Evolutionary conservation across 2,888 invertebrate genomes (phyloP), one percentile per base, ranked within the genome.

Genomic region (Eupeodes luniger): DNA sequence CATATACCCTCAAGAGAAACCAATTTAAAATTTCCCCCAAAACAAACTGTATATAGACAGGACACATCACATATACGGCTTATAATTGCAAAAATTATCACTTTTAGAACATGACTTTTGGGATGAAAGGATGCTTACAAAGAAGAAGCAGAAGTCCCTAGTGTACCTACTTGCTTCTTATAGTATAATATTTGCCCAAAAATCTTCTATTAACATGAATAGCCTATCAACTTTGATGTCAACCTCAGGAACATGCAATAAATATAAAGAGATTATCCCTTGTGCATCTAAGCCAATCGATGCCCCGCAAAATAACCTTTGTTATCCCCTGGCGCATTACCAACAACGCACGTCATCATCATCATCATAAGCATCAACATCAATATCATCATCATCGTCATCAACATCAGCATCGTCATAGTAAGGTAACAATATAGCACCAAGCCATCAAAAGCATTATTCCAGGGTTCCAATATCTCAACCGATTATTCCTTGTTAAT

Each of bases 401-500:
- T 49, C 64, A 76, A 19, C 78, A 61, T 34, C 36, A 19, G 27
- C 67, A 57, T 9, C 36, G 16, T 49, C 14, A 7, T 16, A 62
- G 27, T 27, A 27, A 27, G 49, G 59, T 49, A 51, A 27, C 57
- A 67, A 10, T 61, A 47, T 16, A 78, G 64, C 64, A 86, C 47
- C 14, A 44, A 64, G 47, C 44, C 67, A 59, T 59, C 79, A 49
- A 49, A 51, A 36, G 66, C 47, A 74, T 74, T 83, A 70, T 70
- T 40, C 69, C 51, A 66, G 83, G 44, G 44, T 34, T 66, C 55
- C 70, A 57, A 83, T 80, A 76, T 87, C 75, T 76, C 70, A 34
- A 67, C 76, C 81, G 88, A 88, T 88, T 88, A 85, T 47, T 88
- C 64, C 85, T 81, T 88, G 88, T 88, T 88, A 88, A 85, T 85